Base-by-base conservation (phyloP, 2,113 vertebrate genomes). In the Salvator merianae region DNA sequence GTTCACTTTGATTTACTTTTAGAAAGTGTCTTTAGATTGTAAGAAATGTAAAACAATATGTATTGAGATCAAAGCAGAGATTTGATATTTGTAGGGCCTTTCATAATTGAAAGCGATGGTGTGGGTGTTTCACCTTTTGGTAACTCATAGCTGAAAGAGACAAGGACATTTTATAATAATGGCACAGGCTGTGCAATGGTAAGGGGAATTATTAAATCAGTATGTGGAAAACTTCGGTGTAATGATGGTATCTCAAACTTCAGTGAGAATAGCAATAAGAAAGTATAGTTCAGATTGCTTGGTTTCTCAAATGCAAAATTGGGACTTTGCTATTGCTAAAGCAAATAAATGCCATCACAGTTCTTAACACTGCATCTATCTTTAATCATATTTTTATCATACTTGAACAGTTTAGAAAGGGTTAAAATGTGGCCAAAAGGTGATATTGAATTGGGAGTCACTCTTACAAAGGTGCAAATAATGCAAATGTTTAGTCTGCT, bases 401-500 rank as follows among this genome's bases (percentile, higher is more conserved):
- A 30, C 12, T 0, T 84, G 81, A 85, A 2, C 43, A 18, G 0
- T 2, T 69, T 81, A 83, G 66, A 90, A 81, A 93, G 68, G 30
- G 82, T 90, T 91, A 70, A 88, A 90, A 76, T 50, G 63, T 90
- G 89, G 88, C 79, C 88, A 88, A 77, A 87, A 88, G 82, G 89
- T 88, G 88, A 90, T 72, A 77, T 34, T 83, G 28, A 0, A 78
- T 74, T 85, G 84, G 71, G 50, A 50, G 82, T 76, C 69, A 0
- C 86, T 85, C 55, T 91, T n/a, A 43, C 70, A 84, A 90, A 70
- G 81, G 87, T 84, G 82, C 12, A 20, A 84, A 82, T 89, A 81
- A 62, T 91, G 87, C 82, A 82, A 89, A 85, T 92, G 34, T 87
- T 94, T 92, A 62, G 43, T 79, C 79, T 92, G 89, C 82, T 89